Conservation (phyloP, 2,888 invertebrate species). For the Stenurella melanura region DNA sequence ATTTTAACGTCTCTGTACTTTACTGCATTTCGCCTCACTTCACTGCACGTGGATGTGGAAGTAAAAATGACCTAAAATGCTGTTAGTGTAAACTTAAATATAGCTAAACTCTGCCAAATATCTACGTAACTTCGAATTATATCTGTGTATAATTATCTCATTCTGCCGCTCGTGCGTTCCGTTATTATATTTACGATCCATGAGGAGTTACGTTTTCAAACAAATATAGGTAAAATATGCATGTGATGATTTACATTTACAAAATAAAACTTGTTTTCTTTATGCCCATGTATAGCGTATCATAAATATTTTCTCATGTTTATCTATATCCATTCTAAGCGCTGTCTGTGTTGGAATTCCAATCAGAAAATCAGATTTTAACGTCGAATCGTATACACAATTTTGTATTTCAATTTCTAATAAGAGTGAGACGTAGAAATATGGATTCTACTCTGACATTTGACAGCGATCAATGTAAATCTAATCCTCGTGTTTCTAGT, state of each 20-base stretch:
- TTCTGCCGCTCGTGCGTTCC: neutral
- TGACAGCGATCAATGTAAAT: constrained; percentile 60
- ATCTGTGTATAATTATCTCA: neutral
- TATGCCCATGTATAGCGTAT: constrained; percentile 19
- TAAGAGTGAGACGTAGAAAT: constrained; percentile 50
- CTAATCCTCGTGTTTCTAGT: constrained; percentile 56
- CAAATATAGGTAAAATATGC: constrained; percentile 4
- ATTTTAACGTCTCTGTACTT: no score
- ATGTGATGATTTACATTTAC: constrained; percentile 10
- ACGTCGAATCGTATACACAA: constrained; percentile 43
- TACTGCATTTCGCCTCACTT: no score
- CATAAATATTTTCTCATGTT: constrained; percentile 31
- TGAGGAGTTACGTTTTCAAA: neutral
- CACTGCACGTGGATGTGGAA: no score
- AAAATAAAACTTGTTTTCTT: constrained; percentile 16
- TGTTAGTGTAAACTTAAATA: no score
- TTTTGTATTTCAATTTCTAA: constrained; percentile 54
- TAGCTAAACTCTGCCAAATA: no score
- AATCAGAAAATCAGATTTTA: constrained; percentile 42
- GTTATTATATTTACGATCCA: neutral
- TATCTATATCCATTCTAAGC: constrained; percentile 25
- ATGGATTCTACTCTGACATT: constrained; percentile 59
- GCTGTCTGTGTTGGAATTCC: constrained; percentile 25
- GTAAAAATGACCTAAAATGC: no score
- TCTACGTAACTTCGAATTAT: no score